Base-by-base conservation (phyloP, 2,888 invertebrate species). In the Hydrotaea diabolus region DNA sequence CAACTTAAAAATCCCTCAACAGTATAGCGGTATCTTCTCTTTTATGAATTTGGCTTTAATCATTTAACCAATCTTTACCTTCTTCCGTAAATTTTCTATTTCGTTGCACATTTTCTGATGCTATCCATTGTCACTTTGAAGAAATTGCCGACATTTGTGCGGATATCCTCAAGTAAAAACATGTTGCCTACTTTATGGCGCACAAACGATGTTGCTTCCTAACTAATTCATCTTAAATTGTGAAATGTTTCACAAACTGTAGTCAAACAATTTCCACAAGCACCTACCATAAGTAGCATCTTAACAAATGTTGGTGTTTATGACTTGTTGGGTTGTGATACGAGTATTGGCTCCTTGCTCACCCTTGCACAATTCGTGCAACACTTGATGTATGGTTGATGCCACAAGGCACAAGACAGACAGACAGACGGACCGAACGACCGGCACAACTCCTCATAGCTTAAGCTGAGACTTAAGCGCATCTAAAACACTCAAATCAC, bases 401-500 rank as follows among this genome's bases (percentile, higher is more conserved):
- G 43, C 43, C 43, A n/a, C n/a, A n/a, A n/a, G n/a, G n/a, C n/a
- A n/a, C n/a, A n/a, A n/a, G n/a, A n/a, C 7, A n/a, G n/a, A 13
- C 39, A 3, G 39, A 11, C 39, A 49, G 49, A 49, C n/a, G n/a
- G 49, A 39, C 39, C 3, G 39, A 39, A 3, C 8, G 36, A 8
- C 36, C 5, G 43, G 13, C 15, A 13, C 8, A 36, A 8, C 9
- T 73, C 53, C 19, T 2, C 53, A 15, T 21, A 7, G 13, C 71
- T 80, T 83, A 77, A 83, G 77, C 80, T 75, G 71, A 49, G 55
- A 75, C 71, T 84, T 80, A 80, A 80, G 71, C 31, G 55, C 59
- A 43, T 36, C 59, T 62, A 73, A 71, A 55, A 71, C 57, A 77
- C 79, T 80, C 72, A 77, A 77, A 77, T 82, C 69, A 57, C 78